Evolutionary conservation across 2,888 invertebrate species (phyloP), one percentile per base, ranked within the genome.

Genomic region (Acrocyrtus sp.): DNA sequence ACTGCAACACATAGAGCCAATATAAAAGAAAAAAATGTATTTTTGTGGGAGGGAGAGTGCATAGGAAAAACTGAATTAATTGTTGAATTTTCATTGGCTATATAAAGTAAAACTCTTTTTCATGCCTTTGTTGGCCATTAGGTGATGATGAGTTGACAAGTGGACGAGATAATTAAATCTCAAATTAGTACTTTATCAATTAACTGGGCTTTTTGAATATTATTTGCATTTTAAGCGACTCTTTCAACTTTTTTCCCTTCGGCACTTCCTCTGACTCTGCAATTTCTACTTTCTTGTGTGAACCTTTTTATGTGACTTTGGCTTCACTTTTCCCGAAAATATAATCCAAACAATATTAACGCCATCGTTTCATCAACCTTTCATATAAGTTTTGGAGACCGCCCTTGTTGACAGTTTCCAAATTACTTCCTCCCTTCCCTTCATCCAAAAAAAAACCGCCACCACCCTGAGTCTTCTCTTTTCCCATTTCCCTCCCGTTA

Each of bases 151-250:
- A 62, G 61, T 54, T 63, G 63, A 72, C 67, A 67, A 63, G 62
- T 60, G 67, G 67, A 74, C 62, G 73, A 74, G 70, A 75, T 78
- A 78, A 78, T 78, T 78, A 78, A 78, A 74, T 78, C 75, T 75
- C 54, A 66, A 75, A 75, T 77, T 75, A 77, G 77, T 73, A 77
- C 75, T 75, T 68, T 77, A 54, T 50, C 43, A 68, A 67, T 75
- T 75, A 75, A 70, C 75, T 75, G 75, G 45, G 57, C 41, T 57
- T 72, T 72, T 58, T 48, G 68, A n/a, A 51, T 48, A 45, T 62
- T 63, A 68, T 74, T 74, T 74, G 68, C 74, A 74, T 74, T 63
- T 67, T 62, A 62, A 61, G 41, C 29, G 24, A n/a, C 51, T 54
- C 41, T 34, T 58, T 34, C 60, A 57, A 51, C 24, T 43, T 58